These are phyloP conservation scores for Gobio occitaniae DNA, from an alignment of 2,797 vertebrate genomes.

Conservation along the genomic window DNA sequence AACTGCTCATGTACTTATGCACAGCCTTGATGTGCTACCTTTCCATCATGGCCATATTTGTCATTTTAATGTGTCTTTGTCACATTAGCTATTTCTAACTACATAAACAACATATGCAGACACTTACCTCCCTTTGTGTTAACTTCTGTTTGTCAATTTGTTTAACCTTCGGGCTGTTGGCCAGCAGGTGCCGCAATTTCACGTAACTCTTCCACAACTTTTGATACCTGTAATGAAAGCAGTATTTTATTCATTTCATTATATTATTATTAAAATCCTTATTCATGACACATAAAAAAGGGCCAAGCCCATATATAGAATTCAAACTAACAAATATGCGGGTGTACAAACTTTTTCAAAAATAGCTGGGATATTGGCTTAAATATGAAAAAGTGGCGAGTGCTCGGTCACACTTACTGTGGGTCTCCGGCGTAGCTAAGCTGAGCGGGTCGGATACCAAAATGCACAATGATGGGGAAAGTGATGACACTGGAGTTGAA, in stretches of 20 bases:
- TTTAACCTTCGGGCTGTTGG: slow-evolving; percentile 98
- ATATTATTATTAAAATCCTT: slow-evolving; percentile 48
- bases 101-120: background rate
- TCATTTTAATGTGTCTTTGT: background rate
- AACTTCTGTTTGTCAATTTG: slow-evolving; percentile 98
- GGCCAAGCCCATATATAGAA: background rate
- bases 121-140: slow-evolving; percentile 92
- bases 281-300: background rate
- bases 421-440: slow-evolving; percentile 99
- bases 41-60: background rate
- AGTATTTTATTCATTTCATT: slow-evolving; percentile 63
- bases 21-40: background rate
- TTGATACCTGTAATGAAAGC: slow-evolving; percentile 86
- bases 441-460: slow-evolving; percentile 97
- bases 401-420: slow-evolving; percentile 85
- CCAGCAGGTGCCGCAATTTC: slow-evolving; percentile 96
- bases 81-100: background rate
- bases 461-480: slow-evolving; percentile 98
- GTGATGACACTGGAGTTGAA: slow-evolving; percentile 99
- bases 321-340: background rate
- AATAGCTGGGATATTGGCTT: no score
- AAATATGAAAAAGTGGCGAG: no score
- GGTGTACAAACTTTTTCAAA: no score
- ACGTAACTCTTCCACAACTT: slow-evolving; percentile 99
- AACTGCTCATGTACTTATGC: background rate